Conservation (phyloP, 2,888 invertebrate species). For the Brachypalpus laphriformis region DNA sequence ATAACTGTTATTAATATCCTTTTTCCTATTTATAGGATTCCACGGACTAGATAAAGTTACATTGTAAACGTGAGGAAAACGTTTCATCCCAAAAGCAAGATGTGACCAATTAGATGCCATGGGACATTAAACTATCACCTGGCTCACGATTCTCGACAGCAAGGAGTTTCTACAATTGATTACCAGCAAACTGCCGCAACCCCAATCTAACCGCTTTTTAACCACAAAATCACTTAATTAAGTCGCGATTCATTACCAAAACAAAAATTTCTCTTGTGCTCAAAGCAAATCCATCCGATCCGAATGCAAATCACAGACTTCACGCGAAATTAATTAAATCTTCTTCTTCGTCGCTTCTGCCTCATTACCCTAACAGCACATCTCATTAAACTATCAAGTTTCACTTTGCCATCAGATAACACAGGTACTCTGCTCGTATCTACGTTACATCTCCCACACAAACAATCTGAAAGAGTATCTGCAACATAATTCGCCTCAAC, state of each 20-base stretch:
- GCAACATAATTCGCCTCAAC: slow-evolving; percentile 47
- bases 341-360: not conserved
- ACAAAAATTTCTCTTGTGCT: not conserved
- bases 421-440: slow-evolving; percentile 2
- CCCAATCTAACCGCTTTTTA: not conserved
- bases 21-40: too few species aligned
- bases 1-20: too few species aligned
- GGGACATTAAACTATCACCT: too few species aligned
- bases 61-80: too few species aligned
- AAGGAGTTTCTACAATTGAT: not conserved
- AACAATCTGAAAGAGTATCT: slow-evolving; percentile 24
- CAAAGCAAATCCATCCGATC: not conserved
- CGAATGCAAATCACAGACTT: not conserved
- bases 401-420: slow-evolving; percentile 57
- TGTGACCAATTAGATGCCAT: too few species aligned
- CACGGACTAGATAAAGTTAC: too few species aligned
- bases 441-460: slow-evolving; percentile 43
- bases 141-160: too few species aligned
- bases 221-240: slow-evolving; percentile 6
- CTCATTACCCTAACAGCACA: slow-evolving; percentile 49
- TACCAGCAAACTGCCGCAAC: too few species aligned
- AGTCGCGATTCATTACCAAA: not conserved
- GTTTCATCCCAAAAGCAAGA: too few species aligned
- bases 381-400: slow-evolving; percentile 65
- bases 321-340: slow-evolving; percentile 24